Base-by-base conservation (phyloP, 2,797 vertebrate genomes). In the Arremon aurantiirostris region DNA sequence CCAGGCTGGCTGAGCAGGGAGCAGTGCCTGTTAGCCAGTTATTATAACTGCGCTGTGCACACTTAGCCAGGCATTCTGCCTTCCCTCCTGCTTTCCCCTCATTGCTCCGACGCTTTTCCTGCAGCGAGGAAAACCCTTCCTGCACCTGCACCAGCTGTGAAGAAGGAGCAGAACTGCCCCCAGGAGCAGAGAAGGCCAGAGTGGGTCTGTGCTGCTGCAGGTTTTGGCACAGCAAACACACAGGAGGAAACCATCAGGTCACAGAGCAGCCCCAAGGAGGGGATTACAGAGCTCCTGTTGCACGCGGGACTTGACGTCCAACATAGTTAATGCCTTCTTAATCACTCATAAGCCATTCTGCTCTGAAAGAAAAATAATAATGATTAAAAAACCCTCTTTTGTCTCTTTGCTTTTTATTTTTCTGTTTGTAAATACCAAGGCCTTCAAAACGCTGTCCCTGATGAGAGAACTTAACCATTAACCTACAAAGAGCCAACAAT, bases 321-420 rank as follows among this genome's bases (percentile, higher is more conserved):
- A 49, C 82, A 41, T 24, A 55, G 80, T 82, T 91, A 96, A 90
- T 78, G 80, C 89, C 82, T 86, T 34, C 73, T 93, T 95, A 95
- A 96, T 96, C 94, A 68, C 88, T 90, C 90, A 66, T 91, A 94
- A 96, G 78, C 88, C 77, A 95, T 42, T 80, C 77, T 34, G 42
- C 72, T 91, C 82, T n/a, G 70, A 57, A 90, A 90, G 82, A 93
- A 46, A 68, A 94, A 90, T 60, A 82, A 90, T 21, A 77, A 82
- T 26, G 19, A 85, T 60, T 4, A 73, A 14, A 50, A 12, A 39
- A 8, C 0, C 7, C 73, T 32, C 83, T 88, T 79, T 24, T 66
- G 83, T 60, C 68, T 82, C 76, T 82, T 91, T 75, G 89, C 61
- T 91, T 92, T 93, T 53, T 77, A 6, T 93, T 95, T 94, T 82